These are phyloP conservation scores for Rhimphoctona megacephalus DNA, from an alignment of 2,888 invertebrate species.

Conservation along the genomic window DNA sequence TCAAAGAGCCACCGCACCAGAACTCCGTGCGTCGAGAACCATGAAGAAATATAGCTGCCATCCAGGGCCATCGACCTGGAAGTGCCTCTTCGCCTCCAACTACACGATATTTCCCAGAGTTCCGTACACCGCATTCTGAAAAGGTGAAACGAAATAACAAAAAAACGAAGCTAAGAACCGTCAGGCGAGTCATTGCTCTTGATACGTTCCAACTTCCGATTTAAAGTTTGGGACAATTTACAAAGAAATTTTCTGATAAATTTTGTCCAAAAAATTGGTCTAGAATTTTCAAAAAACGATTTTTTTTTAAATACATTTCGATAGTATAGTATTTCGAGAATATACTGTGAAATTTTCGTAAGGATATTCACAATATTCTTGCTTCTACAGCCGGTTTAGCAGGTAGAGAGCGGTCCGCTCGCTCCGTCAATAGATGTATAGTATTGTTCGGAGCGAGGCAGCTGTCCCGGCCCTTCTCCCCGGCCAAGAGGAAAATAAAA, in stretches of 20 bases:
- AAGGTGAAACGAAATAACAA: slow-evolving; percentile 39
- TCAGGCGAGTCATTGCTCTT: slow-evolving; percentile 45
- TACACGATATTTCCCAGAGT: slow-evolving; percentile 93
- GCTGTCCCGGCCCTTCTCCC: no score
- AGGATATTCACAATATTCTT: no score
- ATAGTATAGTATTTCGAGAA: no score
- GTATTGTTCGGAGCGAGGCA: no score
- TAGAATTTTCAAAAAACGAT: no score
- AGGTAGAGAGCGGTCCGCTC: no score
- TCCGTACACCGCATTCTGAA: slow-evolving; percentile 93
- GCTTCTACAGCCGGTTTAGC: no score
- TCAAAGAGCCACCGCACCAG: slow-evolving; percentile 97
- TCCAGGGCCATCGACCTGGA: slow-evolving; percentile 97
- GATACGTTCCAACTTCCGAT: slow-evolving; percentile 20
- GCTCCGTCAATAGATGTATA: no score
- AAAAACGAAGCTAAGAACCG: slow-evolving; percentile 36
- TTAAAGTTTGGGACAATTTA: not conserved
- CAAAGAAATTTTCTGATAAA: not conserved
- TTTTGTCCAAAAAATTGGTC: no score
- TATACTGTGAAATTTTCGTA: no score
- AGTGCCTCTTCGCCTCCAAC: slow-evolving; percentile 95
- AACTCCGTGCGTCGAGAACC: slow-evolving; percentile 94
- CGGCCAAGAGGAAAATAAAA: no score
- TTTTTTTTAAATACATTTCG: no score
- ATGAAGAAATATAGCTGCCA: slow-evolving; percentile 97